Evolutionary conservation across 2,113 vertebrate genomes (phyloP), one percentile per base, ranked within the genome.

Genomic region (Oceanites oceanicus): DNA sequence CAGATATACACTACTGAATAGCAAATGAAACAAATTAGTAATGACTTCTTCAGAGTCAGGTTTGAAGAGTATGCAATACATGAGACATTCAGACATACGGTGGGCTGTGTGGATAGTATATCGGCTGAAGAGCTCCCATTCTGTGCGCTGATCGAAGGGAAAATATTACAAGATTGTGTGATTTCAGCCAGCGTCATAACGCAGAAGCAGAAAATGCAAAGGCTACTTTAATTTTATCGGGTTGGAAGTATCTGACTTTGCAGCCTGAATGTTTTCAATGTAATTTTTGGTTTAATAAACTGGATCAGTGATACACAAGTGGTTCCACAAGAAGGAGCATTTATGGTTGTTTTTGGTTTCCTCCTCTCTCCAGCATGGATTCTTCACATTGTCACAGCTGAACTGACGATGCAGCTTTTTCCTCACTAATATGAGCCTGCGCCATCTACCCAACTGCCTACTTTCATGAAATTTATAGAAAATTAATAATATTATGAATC

Each of bases 11-110:
- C 40, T 22, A 10, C 71, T 63, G 66, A 90, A 73, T 5, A 78
- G 62, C 21, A 36, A 52, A 90, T 19, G 42, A 63, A 70, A 75
- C 36, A 59, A 81, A 67, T 75, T 6, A 67, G 66, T 44, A 47
- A 10, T 3, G 36, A 11, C 1, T 1, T 6, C 34, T 81, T 49
- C 68, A 34, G 85, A 40, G n/a, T 7, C 55, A 15, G 34, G 45
- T 66, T 19, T 16, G 81, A 66, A 19, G 17, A 18, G 44, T 0
- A 1, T 2, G 2, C 2, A 7, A 6, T 25, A 34, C 0, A 0
- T 1, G 0, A 16, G 22, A 15, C 3, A 0, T 68, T 34, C 38
- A 19, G 36, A 9, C 15, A 38, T 3, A 32, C 1, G 3, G 5
- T 16, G 73, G 65, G 12, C 36, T 26, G 10, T 1, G 1, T 10